phyloP scores from a whole-genome alignment of 2,113 vertebrate species.

The Indicator maculatus region DNA sequence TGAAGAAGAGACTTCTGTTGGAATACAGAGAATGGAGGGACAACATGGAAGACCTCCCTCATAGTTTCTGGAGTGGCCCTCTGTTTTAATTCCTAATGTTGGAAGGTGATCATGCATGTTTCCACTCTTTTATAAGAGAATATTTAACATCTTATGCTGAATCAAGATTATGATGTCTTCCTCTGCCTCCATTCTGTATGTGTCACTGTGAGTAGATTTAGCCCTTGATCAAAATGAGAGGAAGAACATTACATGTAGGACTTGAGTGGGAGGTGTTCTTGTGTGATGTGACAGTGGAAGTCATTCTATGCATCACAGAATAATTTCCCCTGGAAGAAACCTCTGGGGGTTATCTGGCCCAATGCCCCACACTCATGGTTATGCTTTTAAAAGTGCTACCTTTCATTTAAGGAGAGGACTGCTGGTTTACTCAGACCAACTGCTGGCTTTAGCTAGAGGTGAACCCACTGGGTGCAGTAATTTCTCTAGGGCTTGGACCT shows the following conservation, averaged over 20 bases:
- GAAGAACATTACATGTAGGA: neutral
- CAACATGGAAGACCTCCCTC: neutral
- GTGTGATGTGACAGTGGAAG: neutral
- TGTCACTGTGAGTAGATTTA: neutral
- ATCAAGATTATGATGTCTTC: neutral
- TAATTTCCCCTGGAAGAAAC: constrained; percentile 21
- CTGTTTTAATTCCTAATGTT: neutral
- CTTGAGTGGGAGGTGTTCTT: neutral
- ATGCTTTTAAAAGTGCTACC: neutral
- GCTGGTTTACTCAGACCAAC: neutral
- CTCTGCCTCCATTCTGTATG: neutral
- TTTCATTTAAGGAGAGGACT: neutral
- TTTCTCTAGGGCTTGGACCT: neutral
- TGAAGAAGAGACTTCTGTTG: neutral
- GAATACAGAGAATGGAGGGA: neutral
- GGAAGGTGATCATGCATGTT: fast-evolving
- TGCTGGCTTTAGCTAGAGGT: neutral
- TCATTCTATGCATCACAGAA: constrained; percentile 4
- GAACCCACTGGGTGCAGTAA: neutral
- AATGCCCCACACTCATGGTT: neutral
- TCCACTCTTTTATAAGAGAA: neutral
- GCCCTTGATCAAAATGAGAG: neutral
- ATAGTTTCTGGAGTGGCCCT: neutral
- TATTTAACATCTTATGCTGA: neutral
- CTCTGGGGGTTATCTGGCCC: neutral